Percentiles rank a stretch among this genome's conserved stretches.
Evolutionary conservation across 1,140 invertebrate species (phyloP).

Genomic region (Atopsyche davidsoni): DNA sequence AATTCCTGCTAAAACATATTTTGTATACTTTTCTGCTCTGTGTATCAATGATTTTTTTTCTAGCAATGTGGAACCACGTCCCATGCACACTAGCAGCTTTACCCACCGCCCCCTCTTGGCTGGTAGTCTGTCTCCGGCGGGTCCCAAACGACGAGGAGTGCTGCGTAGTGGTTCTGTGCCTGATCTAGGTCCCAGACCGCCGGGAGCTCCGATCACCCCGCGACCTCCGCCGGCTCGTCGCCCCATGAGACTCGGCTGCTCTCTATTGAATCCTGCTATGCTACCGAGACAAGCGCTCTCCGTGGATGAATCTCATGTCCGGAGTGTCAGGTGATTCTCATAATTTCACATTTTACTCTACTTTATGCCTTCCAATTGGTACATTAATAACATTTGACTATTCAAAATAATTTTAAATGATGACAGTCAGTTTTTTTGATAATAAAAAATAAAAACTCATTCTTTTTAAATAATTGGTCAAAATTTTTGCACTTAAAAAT

Average conservation of each 20-base stretch:
- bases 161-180: slow-evolving; percentile 41
- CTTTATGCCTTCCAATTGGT: too few relatives aligned
- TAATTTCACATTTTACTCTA: too few relatives aligned
- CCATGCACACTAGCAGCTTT: slow-evolving; percentile 8
- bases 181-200: slow-evolving; percentile 37
- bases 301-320: slow-evolving; percentile 55
- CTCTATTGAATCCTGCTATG: slow-evolving; percentile 45
- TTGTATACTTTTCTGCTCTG: slow-evolving; percentile 4
- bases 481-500: too few relatives aligned
- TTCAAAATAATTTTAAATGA: too few relatives aligned
- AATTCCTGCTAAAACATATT: background rate
- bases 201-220: slow-evolving; percentile 34
- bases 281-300: slow-evolving; percentile 59
- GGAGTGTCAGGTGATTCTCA: slow-evolving; percentile 22
- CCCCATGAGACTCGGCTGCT: slow-evolving; percentile 51
- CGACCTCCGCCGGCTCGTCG: slow-evolving; percentile 34
- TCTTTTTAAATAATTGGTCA: too few relatives aligned
- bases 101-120: slow-evolving; percentile 13
- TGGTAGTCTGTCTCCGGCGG: slow-evolving; percentile 33
- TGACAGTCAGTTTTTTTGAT: too few relatives aligned
- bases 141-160: slow-evolving; percentile 35
- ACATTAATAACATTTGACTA: too few relatives aligned
- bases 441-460: too few relatives aligned
- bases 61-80: slow-evolving; percentile 8
- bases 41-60: too few relatives aligned